A percentile compares a stretch with the other conserved stretches of the same genome.
These are phyloP conservation scores for Zoanthus sansibaricus DNA, from an alignment of 92 coral and sea anemone genomes.

Conservation along the genomic window DNA sequence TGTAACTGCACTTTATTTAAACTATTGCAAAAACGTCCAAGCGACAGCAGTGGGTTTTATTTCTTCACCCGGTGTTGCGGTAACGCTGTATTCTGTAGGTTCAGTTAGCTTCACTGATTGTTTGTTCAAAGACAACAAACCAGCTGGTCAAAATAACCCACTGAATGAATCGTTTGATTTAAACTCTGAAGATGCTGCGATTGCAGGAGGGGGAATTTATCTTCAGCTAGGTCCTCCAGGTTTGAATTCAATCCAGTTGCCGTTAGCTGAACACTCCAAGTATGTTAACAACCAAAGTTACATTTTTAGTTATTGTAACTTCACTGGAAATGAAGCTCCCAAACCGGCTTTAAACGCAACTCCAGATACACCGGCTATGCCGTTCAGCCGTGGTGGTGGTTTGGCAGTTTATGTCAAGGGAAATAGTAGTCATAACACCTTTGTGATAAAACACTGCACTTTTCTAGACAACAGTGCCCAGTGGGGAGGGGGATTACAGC, in stretches of 20 bases:
- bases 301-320: constrained; percentile 57
- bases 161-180: background rate
- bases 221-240: constrained; percentile 63
- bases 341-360: constrained; percentile 39
- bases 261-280: constrained; percentile 57
- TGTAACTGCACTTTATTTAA: constrained; percentile 75
- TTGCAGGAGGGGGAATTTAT: constrained; percentile 80
- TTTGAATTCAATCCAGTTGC: constrained; percentile 60
- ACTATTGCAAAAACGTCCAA: constrained; percentile 78
- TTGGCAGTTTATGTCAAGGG: constrained; percentile 72
- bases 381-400: constrained; percentile 92
- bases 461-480: constrained; percentile 74
- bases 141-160: background rate
- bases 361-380: constrained; percentile 54
- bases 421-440: constrained; percentile 72
- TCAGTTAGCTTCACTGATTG: constrained; percentile 53
- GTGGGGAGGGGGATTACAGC: constrained; percentile 92
- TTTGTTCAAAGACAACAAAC: constrained; percentile 61
- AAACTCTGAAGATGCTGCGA: constrained; percentile 52
- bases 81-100: constrained; percentile 73
- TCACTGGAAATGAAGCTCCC: constrained; percentile 74
- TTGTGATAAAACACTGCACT: constrained; percentile 54
- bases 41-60: constrained; percentile 56
- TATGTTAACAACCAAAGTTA: constrained; percentile 74
- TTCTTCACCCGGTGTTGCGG: constrained; percentile 68